Conservation (phyloP, 2,797 vertebrate genomes). For the Nannoperca obscura region DNA sequence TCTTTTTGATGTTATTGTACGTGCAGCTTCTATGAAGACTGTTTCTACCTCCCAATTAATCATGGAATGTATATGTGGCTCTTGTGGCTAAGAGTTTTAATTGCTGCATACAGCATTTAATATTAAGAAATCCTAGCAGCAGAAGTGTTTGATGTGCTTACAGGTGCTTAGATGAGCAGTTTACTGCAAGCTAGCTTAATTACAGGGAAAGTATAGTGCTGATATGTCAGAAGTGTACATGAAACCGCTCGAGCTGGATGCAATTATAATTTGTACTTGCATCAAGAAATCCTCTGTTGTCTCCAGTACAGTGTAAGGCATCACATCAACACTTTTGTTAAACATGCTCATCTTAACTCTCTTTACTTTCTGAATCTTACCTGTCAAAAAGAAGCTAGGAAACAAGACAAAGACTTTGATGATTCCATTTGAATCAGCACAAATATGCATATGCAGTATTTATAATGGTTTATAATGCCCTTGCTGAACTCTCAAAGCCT, state of each 20-base stretch:
- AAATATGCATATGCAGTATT: conserved; percentile 36
- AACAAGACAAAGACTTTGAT: conserved; percentile 34
- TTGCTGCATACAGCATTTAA: conserved; percentile 26
- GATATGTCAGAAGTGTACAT: conserved; percentile 25
- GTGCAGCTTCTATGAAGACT: conserved; percentile 49
- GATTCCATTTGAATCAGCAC: conserved; percentile 51
- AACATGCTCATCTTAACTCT: not conserved
- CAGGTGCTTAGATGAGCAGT: conserved; percentile 17
- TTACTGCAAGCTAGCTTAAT: conserved; percentile 24
- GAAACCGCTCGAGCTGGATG: conserved; percentile 13
- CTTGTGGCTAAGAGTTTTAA: conserved; percentile 23
- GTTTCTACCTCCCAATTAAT: conserved; percentile 52
- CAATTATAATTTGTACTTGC: conserved; percentile 36
- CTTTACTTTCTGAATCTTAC: conserved; percentile 14
- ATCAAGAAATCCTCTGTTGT: conserved; percentile 29
- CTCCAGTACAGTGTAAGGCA: not conserved
- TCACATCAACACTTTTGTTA: conserved; percentile 20
- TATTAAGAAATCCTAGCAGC: conserved; percentile 5
- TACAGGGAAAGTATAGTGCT: conserved; percentile 23
- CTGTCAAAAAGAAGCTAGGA: conserved; percentile 29
- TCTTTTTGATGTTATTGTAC: conserved; percentile 25
- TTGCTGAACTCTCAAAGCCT: conserved; percentile 11
- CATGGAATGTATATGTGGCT: conserved; percentile 49
- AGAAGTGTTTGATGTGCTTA: conserved; percentile 34
- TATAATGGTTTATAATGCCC: conserved; percentile 20